These are phyloP conservation scores for Chloroclysta siterata DNA, from an alignment of 2,888 invertebrate species.

Conservation along the genomic window DNA sequence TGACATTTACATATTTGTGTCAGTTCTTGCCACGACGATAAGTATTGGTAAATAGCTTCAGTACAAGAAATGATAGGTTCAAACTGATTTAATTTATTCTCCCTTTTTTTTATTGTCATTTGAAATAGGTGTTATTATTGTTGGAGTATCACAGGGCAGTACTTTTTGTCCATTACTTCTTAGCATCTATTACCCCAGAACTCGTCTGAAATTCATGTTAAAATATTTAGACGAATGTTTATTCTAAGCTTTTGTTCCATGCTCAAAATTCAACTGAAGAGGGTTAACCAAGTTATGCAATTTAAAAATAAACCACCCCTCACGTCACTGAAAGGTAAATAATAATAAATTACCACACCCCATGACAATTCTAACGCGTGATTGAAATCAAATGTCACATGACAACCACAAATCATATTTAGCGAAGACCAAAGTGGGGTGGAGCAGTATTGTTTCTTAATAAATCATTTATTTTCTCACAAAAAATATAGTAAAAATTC, in stretches of 20 bases:
- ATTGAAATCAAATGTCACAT: constrained; percentile 77
- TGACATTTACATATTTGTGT: not conserved
- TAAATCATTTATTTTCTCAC: not conserved
- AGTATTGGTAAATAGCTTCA: no score
- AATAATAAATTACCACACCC: constrained; percentile 72
- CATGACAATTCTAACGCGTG: constrained; percentile 68
- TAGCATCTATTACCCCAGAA: not conserved
- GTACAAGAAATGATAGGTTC: no score
- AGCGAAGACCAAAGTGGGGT: constrained; percentile 45
- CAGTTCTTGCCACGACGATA: no score
- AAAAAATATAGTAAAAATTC: no score
- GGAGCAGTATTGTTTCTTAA: constrained; percentile 11
- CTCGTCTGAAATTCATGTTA: not conserved
- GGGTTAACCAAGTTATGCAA: constrained; percentile 32
- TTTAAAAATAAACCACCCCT: constrained; percentile 52
- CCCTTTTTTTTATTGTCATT: no score
- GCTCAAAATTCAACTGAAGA: constrained; percentile 32
- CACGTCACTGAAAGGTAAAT: constrained; percentile 61
- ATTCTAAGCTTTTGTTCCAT: constrained; percentile 15
- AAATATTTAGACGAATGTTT: not conserved
- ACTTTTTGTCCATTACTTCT: not conserved
- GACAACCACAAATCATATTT: constrained; percentile 71
- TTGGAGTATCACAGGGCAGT: not conserved
- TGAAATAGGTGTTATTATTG: no score
- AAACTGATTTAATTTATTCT: no score